Percentiles rank a stretch among this genome's conserved stretches.
phyloP scores from a whole-genome alignment of 2,113 vertebrate genomes.

The Sorex fumeus region DNA sequence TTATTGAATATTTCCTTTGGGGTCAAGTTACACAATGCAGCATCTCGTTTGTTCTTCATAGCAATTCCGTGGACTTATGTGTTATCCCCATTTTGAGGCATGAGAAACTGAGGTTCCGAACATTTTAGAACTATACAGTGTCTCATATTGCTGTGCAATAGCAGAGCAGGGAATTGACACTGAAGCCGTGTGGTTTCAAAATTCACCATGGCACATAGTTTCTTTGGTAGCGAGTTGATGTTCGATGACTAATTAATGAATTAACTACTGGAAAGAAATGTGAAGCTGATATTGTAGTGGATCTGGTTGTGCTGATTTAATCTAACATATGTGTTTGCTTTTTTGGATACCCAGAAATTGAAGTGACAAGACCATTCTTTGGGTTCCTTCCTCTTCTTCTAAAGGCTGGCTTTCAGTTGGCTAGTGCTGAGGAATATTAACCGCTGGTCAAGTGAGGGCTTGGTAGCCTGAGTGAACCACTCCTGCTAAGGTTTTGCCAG shows the following conservation, averaged over 20 bases:
- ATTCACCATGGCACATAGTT: background rate
- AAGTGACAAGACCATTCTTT: background rate
- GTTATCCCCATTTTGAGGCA: background rate
- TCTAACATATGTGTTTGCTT: constrained; percentile 1
- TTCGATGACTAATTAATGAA: background rate
- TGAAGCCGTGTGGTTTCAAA: background rate
- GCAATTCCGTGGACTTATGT: background rate
- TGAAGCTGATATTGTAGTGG: background rate
- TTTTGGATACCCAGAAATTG: constrained; percentile 1
- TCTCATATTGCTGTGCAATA: background rate
- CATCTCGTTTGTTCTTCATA: background rate
- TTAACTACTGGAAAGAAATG: constrained; percentile 2
- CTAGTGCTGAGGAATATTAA: constrained; percentile 56
- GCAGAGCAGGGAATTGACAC: background rate
- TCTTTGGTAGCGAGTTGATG: background rate
- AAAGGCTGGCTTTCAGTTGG: constrained; percentile 7
- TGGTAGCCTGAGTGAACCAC: constrained; percentile 36
- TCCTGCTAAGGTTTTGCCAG: constrained; percentile 41
- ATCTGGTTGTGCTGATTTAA: constrained; percentile 17
- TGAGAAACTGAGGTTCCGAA: constrained; percentile 36
- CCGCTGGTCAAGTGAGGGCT: constrained; percentile 69
- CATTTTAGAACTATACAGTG: background rate
- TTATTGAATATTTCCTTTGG: background rate
- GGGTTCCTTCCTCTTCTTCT: background rate
- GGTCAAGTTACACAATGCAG: background rate